Percentiles rank a stretch among this genome's conserved stretches.
Evolutionary conservation across 2,888 invertebrate species (phyloP).

Genomic region (Aspidiotus destructor): DNA sequence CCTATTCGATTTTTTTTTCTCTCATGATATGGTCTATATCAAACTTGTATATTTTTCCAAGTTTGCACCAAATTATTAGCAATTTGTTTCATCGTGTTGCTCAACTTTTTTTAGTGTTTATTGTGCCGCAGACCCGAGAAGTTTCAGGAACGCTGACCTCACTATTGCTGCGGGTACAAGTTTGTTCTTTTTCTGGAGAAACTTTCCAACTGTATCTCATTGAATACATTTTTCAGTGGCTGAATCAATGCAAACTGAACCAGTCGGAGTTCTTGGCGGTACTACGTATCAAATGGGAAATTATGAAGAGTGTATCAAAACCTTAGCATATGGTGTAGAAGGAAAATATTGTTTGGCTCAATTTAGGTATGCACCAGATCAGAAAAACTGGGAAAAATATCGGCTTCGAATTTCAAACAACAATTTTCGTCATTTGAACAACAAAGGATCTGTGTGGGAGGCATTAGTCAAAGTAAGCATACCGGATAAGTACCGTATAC

Average conservation of each 20-base stretch:
- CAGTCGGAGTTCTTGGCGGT: slow-evolving; percentile 59
- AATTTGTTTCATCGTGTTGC: too few species aligned
- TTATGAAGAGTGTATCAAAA: slow-evolving; percentile 56
- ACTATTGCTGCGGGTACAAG: too few species aligned
- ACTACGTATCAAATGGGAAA: slow-evolving; percentile 61
- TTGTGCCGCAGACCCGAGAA: too few species aligned
- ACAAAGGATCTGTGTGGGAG: slow-evolving; percentile 32
- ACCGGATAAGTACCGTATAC: background rate
- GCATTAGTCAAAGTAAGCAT: slow-evolving; percentile 28
- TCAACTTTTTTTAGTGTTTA: too few species aligned
- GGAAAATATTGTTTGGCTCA: slow-evolving; percentile 47
- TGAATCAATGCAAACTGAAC: slow-evolving; percentile 60
- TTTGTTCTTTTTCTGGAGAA: too few species aligned
- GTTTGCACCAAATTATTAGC: too few species aligned
- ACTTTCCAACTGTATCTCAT: too few species aligned
- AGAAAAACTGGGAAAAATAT: slow-evolving; percentile 5
- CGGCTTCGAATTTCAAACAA: background rate
- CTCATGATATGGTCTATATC: too few species aligned
- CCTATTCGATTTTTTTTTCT: too few species aligned
- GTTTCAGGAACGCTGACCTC: too few species aligned
- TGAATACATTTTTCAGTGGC: slow-evolving; percentile 50
- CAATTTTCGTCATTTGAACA: slow-evolving; percentile 18
- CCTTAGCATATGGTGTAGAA: slow-evolving; percentile 38
- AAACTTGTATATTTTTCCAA: too few species aligned
- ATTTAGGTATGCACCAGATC: slow-evolving; percentile 38